phyloP scores from a whole-genome alignment of 2,888 invertebrate species.

The Keiferia lycopersicella region DNA sequence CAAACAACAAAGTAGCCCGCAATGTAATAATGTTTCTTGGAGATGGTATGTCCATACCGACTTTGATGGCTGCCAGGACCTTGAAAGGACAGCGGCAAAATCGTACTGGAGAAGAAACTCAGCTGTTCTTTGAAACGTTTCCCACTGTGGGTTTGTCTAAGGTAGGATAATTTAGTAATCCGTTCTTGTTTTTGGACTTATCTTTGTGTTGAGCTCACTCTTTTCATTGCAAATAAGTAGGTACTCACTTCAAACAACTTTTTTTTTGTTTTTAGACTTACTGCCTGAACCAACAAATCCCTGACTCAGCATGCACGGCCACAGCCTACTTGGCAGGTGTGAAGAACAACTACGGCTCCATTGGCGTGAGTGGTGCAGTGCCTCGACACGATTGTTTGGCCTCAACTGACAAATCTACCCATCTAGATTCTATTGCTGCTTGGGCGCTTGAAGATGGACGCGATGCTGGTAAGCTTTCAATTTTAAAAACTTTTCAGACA shows the following conservation, averaged over 20 bases:
- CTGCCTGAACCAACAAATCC: slow-evolving; percentile 82
- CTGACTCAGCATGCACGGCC: slow-evolving; percentile 87
- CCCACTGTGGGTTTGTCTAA: slow-evolving; percentile 83
- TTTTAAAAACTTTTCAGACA: neutral
- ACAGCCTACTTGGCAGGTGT: slow-evolving; percentile 86
- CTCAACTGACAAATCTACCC: slow-evolving; percentile 69
- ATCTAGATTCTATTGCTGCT: slow-evolving; percentile 83
- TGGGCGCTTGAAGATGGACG: slow-evolving; percentile 82
- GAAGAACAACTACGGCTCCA: slow-evolving; percentile 83
- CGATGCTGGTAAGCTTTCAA: slow-evolving; percentile 51
- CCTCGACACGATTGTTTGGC: slow-evolving; percentile 80
- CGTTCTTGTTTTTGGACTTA: too few relatives aligned
- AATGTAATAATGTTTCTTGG: slow-evolving; percentile 88
- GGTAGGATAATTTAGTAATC: slow-evolving; percentile 56
- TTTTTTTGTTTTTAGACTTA: slow-evolving; percentile 69
- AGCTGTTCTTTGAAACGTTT: slow-evolving; percentile 83
- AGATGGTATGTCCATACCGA: slow-evolving; percentile 88
- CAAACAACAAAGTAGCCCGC: slow-evolving; percentile 41
- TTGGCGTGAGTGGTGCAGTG: slow-evolving; percentile 86
- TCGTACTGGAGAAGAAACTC: slow-evolving; percentile 80
- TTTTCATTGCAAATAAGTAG: neutral
- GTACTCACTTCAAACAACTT: neutral
- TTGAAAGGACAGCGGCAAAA: slow-evolving; percentile 82
- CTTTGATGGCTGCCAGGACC: slow-evolving; percentile 84
- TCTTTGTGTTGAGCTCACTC: too few relatives aligned